A percentile compares a stretch with the other conserved stretches of the same genome.
Evolutionary conservation across 2,113 vertebrate genomes (phyloP).

Genomic region (Atrichornis clamosus): DNA sequence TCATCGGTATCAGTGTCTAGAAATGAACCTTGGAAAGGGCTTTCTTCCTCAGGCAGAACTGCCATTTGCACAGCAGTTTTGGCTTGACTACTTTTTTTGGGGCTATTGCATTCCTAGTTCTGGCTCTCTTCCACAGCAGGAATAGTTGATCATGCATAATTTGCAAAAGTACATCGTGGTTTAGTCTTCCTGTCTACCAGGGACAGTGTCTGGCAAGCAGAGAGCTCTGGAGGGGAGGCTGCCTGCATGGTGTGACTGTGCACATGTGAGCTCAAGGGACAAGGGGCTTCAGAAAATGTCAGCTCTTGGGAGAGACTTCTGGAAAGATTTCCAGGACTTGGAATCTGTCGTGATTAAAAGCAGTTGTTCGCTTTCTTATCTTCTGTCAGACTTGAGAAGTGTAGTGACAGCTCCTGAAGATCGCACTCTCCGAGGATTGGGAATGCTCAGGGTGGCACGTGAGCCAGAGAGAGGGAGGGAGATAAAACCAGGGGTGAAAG

Average conservation of each 20-base stretch:
- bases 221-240: conserved; percentile 2
- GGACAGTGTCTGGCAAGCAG: neutral
- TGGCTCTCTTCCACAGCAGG: conserved; percentile 13
- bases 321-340: conserved; percentile 51
- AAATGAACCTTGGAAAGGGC: neutral
- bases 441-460: conserved; percentile 49
- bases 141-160: neutral
- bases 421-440: conserved; percentile 29
- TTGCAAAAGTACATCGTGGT: neutral
- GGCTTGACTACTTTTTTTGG: neutral
- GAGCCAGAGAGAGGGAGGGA: conserved; percentile 23
- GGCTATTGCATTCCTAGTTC: neutral
- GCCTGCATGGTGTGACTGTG: neutral
- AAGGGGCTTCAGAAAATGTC: neutral
- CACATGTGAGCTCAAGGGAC: neutral
- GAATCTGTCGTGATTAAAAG: conserved; percentile 58
- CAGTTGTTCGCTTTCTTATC: conserved; percentile 56
- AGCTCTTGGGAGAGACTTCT: conserved; percentile 30
- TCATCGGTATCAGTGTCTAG: neutral
- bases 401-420: conserved; percentile 62
- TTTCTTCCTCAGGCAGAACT: neutral
- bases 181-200: conserved; percentile 5
- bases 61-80: neutral
- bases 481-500: neutral
- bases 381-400: conserved; percentile 58